A percentile compares a stretch with the other conserved stretches of the same genome.
Evolutionary conservation across 2,888 invertebrate genomes (phyloP).

Genomic region (Drosophila trichaetosa): DNA sequence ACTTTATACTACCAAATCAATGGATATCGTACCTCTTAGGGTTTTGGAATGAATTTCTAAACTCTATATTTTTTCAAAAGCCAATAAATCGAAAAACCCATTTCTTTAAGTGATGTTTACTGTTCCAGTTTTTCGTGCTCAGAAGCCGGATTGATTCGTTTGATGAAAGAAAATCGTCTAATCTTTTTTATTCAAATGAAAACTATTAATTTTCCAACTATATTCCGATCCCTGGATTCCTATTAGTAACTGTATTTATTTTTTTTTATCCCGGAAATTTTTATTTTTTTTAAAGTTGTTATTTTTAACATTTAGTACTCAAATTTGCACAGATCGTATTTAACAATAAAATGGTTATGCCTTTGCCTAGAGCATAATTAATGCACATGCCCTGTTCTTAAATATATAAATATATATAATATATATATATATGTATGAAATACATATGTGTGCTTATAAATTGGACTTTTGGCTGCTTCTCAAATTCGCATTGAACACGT

Average conservation of each 20-base stretch:
- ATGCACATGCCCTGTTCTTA: conserved; percentile 4
- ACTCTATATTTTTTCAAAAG: background rate
- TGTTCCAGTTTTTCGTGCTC: too few species aligned
- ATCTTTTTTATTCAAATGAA: background rate
- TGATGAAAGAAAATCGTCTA: background rate
- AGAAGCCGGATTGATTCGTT: background rate
- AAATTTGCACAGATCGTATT: background rate
- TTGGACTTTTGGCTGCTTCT: conserved; percentile 42
- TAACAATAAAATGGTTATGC: conserved; percentile 1
- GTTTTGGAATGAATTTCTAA: background rate
- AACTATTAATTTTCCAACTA: background rate
- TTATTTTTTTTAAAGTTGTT: background rate
- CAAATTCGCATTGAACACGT: conserved; percentile 49
- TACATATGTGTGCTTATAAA: conserved; percentile 3
- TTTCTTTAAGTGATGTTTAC: background rate
- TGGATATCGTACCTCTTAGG: background rate
- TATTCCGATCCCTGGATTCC: background rate
- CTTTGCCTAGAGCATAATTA: conserved; percentile 4
- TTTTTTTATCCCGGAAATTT: background rate
- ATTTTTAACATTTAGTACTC: background rate
- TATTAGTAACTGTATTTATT: background rate
- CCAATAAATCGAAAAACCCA: background rate
- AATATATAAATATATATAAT: background rate
- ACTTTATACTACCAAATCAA: background rate
- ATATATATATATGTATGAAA: conserved; percentile 4